A percentile compares a stretch with the other conserved stretches of the same genome.
Evolutionary conservation across 2,888 invertebrate genomes (phyloP).

Genomic region (Macrosiphum euphorbiae): DNA sequence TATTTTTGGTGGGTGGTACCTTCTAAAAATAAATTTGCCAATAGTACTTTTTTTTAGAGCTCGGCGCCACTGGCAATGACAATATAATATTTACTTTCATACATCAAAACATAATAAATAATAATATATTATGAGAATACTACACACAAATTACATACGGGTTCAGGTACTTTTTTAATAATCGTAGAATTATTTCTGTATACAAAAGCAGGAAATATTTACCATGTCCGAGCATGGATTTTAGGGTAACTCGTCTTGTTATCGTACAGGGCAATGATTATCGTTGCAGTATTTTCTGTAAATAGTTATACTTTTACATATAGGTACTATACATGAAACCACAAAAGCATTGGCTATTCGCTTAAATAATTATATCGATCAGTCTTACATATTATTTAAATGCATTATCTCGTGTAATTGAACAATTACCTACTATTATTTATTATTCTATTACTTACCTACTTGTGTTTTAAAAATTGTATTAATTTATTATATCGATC

Average conservation of each 20-base stretch:
- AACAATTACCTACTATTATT: not conserved
- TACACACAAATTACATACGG: not conserved
- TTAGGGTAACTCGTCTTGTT: not conserved
- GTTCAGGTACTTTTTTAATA: not conserved
- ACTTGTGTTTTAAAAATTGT: not conserved
- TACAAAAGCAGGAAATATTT: not conserved
- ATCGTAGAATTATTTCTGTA: not conserved
- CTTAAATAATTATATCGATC: not conserved
- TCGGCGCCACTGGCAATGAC: too few relatives aligned
- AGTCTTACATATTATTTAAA: not conserved
- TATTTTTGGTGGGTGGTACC: too few relatives aligned
- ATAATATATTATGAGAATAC: not conserved
- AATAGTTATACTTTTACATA: not conserved
- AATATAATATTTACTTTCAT: not conserved
- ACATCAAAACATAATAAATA: not conserved
- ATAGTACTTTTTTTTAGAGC: too few relatives aligned
- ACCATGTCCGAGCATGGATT: not conserved
- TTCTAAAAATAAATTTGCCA: too few relatives aligned
- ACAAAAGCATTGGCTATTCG: not conserved
- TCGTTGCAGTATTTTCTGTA: not conserved
- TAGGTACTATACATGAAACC: not conserved
- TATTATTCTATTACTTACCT: not conserved
- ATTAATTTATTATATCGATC: not conserved
- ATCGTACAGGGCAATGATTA: not conserved
- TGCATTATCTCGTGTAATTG: not conserved